These are phyloP conservation scores for Periophthalmus modestus DNA, from an alignment of 2,113 vertebrate species.

Conservation along the genomic window DNA sequence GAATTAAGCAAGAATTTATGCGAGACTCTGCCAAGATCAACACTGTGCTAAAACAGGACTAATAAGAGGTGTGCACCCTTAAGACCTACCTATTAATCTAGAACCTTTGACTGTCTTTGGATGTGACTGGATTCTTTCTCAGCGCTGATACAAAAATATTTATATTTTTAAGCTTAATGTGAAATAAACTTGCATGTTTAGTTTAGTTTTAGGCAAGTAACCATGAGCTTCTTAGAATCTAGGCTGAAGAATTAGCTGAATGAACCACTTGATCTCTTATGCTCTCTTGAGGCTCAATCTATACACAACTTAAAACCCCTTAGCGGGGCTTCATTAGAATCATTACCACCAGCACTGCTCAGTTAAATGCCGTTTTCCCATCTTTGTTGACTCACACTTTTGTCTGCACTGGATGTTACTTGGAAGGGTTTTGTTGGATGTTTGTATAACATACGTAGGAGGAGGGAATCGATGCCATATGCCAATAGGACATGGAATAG, in stretches of 20 bases:
- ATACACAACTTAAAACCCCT: conserved; percentile 3
- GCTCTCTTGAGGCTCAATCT: conserved; percentile 12
- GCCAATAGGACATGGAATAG: conserved; percentile 16
- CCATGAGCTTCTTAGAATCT: neutral
- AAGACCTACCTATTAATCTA: too few species aligned
- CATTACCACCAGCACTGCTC: conserved; percentile 45
- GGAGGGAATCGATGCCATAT: neutral
- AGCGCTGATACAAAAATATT: neutral
- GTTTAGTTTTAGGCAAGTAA: neutral
- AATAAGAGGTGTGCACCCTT: too few species aligned
- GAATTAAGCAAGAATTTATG: too few species aligned
- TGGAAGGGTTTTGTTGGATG: conserved; percentile 25
- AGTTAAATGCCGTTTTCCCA: conserved; percentile 35
- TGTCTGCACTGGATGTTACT: conserved; percentile 22
- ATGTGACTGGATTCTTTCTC: neutral
- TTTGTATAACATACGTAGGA: conserved; percentile 25
- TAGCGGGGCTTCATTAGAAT: conserved; percentile 43
- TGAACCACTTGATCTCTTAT: neutral
- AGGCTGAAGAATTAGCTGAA: neutral
- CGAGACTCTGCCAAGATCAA: too few species aligned
- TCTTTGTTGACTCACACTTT: conserved; percentile 33
- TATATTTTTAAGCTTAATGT: neutral
- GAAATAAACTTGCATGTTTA: neutral
- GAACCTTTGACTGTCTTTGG: too few species aligned
- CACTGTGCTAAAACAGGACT: too few species aligned